Evolutionary conservation across 1,140 invertebrate species (phyloP).

Genomic region (Drosophila ohnishii): DNA sequence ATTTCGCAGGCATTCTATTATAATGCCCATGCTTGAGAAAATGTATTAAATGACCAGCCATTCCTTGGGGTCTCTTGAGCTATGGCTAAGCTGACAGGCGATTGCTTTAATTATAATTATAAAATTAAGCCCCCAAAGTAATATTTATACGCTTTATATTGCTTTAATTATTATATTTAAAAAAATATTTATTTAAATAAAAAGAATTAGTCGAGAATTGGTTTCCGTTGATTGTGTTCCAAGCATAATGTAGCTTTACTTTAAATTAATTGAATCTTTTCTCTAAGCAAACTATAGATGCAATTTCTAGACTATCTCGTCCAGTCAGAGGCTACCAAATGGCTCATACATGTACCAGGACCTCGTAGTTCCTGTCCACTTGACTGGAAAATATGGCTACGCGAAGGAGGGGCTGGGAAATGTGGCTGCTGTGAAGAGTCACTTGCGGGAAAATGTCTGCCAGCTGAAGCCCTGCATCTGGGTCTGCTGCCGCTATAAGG

Average conservation of each 20-base stretch:
- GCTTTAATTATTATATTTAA: not conserved
- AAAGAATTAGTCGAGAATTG: not conserved
- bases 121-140: no score
- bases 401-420: not conserved
- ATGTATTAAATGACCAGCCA: slow-evolving; percentile 49
- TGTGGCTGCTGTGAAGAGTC: not conserved
- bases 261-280: not conserved
- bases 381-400: not conserved
- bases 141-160: not conserved
- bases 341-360: not conserved
- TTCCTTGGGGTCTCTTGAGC: slow-evolving; percentile 28
- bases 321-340: slow-evolving; percentile 5
- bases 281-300: not conserved
- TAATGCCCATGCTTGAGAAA: slow-evolving; percentile 43
- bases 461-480: slow-evolving; percentile 1
- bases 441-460: slow-evolving; percentile 1
- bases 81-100: slow-evolving; percentile 32
- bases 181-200: not conserved
- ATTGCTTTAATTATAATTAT: not conserved
- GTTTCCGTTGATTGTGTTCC: not conserved
- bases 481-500: not conserved
- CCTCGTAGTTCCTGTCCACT: not conserved
- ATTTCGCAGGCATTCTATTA: slow-evolving; percentile 29
- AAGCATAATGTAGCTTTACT: slow-evolving; percentile 2
- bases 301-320: not conserved